Percentiles rank a stretch among this genome's conserved stretches.
These are phyloP conservation scores for Gibbula magus DNA, from an alignment of 2,888 invertebrate genomes.

Conservation along the genomic window DNA sequence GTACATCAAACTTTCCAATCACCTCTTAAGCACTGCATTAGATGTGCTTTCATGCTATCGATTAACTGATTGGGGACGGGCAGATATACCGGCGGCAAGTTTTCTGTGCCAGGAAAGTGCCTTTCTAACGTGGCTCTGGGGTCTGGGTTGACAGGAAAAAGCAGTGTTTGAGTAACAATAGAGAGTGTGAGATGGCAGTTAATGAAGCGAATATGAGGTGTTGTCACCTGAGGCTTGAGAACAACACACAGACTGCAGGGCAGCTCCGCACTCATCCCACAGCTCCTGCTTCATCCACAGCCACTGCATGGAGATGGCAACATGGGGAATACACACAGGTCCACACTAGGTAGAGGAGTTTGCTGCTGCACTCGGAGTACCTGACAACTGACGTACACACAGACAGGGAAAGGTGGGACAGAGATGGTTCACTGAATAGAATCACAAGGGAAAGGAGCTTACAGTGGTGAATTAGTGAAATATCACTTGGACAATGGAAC, in stretches of 20 bases:
- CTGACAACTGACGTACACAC: neutral
- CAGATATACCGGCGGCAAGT: constrained; percentile 5
- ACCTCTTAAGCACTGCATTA: constrained; percentile 11
- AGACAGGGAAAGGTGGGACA: constrained; percentile 13
- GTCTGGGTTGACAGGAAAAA: constrained; percentile 1
- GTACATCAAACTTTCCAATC: neutral
- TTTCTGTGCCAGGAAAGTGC: constrained; percentile 14
- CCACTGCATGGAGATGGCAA: too few relatives aligned
- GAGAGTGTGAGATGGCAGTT: constrained; percentile 1
- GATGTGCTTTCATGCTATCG: neutral
- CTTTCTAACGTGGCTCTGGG: constrained; percentile 3
- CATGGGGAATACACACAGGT: too few relatives aligned
- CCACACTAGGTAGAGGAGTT: too few relatives aligned
- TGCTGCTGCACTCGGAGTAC: too few relatives aligned
- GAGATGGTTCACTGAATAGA: neutral
- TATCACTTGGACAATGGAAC: neutral
- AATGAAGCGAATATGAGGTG: constrained; percentile 11
- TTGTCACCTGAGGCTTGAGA: neutral
- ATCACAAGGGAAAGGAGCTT: neutral
- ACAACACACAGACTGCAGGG: neutral
- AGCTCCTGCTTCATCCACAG: too few relatives aligned
- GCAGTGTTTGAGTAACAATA: constrained; percentile 14
- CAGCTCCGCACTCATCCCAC: neutral
- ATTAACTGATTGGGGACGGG: constrained; percentile 14
- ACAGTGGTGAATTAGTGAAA: neutral